Percentiles rank a stretch among this genome's conserved stretches.
These are phyloP conservation scores for Xanthorhoe spadicearia DNA, from an alignment of 2,888 invertebrate genomes.

Conservation along the genomic window DNA sequence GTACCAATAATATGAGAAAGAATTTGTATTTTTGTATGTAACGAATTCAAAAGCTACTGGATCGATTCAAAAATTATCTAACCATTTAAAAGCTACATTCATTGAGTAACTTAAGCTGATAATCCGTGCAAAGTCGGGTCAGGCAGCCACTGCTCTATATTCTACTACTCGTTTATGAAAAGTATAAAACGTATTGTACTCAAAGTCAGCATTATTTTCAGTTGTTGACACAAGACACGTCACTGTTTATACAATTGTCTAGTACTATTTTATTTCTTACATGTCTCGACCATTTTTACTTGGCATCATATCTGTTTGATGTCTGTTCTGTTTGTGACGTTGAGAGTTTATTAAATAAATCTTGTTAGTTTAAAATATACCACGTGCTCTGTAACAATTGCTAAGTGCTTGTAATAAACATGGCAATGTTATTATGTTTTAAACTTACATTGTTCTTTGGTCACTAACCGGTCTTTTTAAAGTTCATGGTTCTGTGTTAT, in stretches of 20 bases:
- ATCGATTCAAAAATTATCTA: too few species aligned
- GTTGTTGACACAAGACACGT: conserved; percentile 19
- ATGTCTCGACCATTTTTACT: conserved; percentile 10
- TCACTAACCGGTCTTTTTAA: conserved; percentile 4
- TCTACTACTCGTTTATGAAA: neutral
- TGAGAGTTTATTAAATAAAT: conserved; percentile 36
- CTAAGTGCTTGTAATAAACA: conserved; percentile 20
- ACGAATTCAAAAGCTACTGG: too few species aligned
- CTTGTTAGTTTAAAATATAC: conserved; percentile 29
- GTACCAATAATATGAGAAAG: too few species aligned
- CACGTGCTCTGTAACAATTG: conserved; percentile 31
- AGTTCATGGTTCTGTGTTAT: neutral
- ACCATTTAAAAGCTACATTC: too few species aligned
- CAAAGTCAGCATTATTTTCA: conserved; percentile 25
- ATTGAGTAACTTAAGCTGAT: too few species aligned
- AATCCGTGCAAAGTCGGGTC: too few species aligned
- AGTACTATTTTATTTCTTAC: conserved; percentile 19
- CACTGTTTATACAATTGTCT: conserved; percentile 35
- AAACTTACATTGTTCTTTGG: conserved; percentile 27
- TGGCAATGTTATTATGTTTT: conserved; percentile 23
- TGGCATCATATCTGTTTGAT: conserved; percentile 16
- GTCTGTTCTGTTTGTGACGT: conserved; percentile 30
- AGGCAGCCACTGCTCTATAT: neutral
- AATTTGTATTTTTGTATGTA: too few species aligned
- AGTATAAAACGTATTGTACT: neutral